Percentiles rank a stretch among this genome's conserved stretches.
Evolutionary conservation across 2,797 vertebrate genomes (phyloP).

Genomic region (Remorina albescens): DNA sequence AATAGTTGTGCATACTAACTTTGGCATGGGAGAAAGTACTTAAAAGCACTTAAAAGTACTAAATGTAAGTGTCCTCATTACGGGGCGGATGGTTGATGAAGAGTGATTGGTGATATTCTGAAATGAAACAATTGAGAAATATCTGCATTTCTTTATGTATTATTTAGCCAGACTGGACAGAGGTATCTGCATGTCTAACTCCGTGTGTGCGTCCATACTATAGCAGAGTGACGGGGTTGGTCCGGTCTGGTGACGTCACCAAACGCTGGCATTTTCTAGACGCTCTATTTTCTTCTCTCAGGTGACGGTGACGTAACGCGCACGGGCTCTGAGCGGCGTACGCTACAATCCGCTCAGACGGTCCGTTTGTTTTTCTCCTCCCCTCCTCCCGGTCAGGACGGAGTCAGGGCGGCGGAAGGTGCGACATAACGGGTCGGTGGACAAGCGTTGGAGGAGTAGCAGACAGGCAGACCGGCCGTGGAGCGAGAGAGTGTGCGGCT

Average conservation of each 20-base stretch:
- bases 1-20: neutral
- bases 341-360: neutral
- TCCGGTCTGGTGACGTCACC: slow-evolving; percentile 49
- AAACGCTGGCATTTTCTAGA: slow-evolving; percentile 74
- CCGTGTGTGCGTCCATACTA: too few relatives aligned
- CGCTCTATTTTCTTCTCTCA: slow-evolving; percentile 49
- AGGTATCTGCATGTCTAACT: too few relatives aligned
- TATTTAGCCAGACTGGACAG: neutral
- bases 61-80: neutral
- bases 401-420: too few relatives aligned
- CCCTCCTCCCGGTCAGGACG: too few relatives aligned
- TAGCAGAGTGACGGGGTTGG: slow-evolving; percentile 29
- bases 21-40: neutral
- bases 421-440: neutral
- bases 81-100: too few relatives aligned
- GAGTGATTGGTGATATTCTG: neutral
- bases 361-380: slow-evolving; percentile 9
- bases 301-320: slow-evolving; percentile 78
- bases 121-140: neutral
- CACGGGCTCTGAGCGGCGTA: neutral
- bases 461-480: neutral
- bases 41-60: neutral
- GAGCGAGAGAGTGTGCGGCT: slow-evolving; percentile 26
- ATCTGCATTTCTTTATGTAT: too few relatives aligned
- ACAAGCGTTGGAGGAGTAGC: neutral